Percentiles rank a stretch among this genome's conserved stretches.
phyloP scores from a whole-genome alignment of 35 echinoderm and acorn worm genomes.

The Patiria miniata region DNA sequence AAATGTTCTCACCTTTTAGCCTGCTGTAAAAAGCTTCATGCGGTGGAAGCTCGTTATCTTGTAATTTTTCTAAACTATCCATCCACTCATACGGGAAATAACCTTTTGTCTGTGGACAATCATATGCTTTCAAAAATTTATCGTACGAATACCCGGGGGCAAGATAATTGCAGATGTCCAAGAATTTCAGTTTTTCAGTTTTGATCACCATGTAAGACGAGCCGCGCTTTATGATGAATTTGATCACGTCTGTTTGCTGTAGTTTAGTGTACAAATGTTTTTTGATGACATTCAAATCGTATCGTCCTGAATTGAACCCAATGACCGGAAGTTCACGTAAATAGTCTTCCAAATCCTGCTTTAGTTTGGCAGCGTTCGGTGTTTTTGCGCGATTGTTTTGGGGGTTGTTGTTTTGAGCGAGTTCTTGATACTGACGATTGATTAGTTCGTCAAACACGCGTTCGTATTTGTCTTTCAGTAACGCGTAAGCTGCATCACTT shows the following conservation, averaged over 20 bases:
- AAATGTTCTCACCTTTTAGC: slow-evolving; percentile 34
- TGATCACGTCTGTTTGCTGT: neutral
- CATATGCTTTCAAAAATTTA: slow-evolving; percentile 59
- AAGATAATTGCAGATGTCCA: slow-evolving; percentile 40
- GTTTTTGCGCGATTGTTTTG: no score
- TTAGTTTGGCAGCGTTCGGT: no score
- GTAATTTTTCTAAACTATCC: slow-evolving; percentile 36
- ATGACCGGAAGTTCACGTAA: slow-evolving; percentile 45
- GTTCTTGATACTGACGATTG: no score
- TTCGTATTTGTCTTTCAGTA: no score
- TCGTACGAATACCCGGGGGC: slow-evolving; percentile 33
- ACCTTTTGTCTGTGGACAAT: slow-evolving; percentile 32
- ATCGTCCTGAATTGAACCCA: slow-evolving; percentile 53
- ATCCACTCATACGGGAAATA: slow-evolving; percentile 61
- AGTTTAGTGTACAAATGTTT: slow-evolving; percentile 2
- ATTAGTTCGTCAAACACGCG: no score
- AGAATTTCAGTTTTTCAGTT: slow-evolving; percentile 33
- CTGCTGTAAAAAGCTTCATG: slow-evolving; percentile 56
- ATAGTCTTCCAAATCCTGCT: slow-evolving; percentile 18
- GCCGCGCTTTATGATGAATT: slow-evolving; percentile 22
- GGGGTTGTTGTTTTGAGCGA: no score
- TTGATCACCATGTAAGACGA: neutral
- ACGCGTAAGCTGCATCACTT: neutral
- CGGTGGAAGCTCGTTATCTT: neutral
- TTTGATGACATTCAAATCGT: slow-evolving; percentile 64